A percentile compares a stretch with the other conserved stretches of the same genome.
phyloP scores from a whole-genome alignment of 2,113 vertebrate genomes.

The Perca flavescens region DNA sequence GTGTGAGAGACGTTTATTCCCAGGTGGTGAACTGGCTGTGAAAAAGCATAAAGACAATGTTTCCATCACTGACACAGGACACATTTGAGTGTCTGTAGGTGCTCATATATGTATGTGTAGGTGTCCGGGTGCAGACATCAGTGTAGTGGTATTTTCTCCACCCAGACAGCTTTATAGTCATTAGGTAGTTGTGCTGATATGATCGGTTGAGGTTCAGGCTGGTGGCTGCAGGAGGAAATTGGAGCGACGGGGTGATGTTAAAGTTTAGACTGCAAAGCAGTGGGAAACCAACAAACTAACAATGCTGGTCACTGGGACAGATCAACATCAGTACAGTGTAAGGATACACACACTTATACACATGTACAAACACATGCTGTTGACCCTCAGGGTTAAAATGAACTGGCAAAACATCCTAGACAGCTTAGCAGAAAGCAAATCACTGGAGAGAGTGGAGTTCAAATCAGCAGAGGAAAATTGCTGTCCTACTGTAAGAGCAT shows the following conservation, averaged over 20 bases:
- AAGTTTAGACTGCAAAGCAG: slow-evolving; percentile 43
- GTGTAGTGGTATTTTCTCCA: slow-evolving; percentile 4
- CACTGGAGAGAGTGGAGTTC: slow-evolving; percentile 1
- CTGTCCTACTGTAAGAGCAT: slow-evolving; percentile 1
- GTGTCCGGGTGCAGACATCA: background rate
- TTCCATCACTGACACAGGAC: slow-evolving; percentile 37
- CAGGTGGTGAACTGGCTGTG: slow-evolving; percentile 8
- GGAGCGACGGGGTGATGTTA: slow-evolving; percentile 25
- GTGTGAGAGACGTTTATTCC: slow-evolving; percentile 44
- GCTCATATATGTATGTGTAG: background rate
- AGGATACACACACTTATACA: slow-evolving; percentile 24
- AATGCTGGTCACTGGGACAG: slow-evolving; percentile 26
- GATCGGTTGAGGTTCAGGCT: slow-evolving; percentile 45
- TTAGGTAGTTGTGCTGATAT: slow-evolving; percentile 43
- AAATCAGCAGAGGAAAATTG: slow-evolving; percentile 3
- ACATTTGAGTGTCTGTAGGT: background rate
- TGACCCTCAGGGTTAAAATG: slow-evolving; percentile 33
- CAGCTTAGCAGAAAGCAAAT: slow-evolving; percentile 33
- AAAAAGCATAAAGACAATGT: slow-evolving; percentile 30
- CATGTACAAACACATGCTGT: slow-evolving; percentile 9
- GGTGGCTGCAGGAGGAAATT: slow-evolving; percentile 52
- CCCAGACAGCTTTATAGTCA: slow-evolving; percentile 28
- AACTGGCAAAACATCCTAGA: slow-evolving; percentile 16
- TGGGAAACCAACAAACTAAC: slow-evolving; percentile 19
- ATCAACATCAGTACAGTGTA: slow-evolving; percentile 36